phyloP scores from a whole-genome alignment of 2,113 vertebrate species.

The Neoarius graeffei region DNA sequence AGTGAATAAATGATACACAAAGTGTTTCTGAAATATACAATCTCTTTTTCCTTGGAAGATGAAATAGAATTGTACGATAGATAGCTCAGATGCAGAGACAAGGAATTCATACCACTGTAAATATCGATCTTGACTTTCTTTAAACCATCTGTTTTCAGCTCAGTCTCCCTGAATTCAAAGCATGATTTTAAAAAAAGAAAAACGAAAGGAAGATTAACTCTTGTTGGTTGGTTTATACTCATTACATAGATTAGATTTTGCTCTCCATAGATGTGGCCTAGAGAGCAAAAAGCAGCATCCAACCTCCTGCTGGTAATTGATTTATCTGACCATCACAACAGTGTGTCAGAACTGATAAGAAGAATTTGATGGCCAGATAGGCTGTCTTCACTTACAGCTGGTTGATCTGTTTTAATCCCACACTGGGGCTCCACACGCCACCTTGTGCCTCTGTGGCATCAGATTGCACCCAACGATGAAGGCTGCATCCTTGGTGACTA shows the following conservation, averaged over 20 bases:
- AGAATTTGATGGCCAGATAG: not conserved
- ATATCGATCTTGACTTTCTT: not conserved
- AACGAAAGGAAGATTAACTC: not conserved
- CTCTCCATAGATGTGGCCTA: not conserved
- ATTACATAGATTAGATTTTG: not conserved
- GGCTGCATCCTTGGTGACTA: not conserved
- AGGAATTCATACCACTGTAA: not conserved
- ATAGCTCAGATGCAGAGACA: not conserved
- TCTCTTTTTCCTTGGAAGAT: not conserved
- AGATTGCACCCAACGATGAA: not conserved
- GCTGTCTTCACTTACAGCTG: not conserved
- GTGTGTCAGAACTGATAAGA: not conserved
- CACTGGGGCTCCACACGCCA: not conserved
- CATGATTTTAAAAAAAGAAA: not conserved
- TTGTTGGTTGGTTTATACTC: not conserved
- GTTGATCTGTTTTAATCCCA: not conserved
- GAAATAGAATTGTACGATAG: not conserved
- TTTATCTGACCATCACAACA: not conserved
- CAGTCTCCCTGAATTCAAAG: not conserved
- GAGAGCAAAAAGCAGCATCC: not conserved
- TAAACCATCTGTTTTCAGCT: not conserved
- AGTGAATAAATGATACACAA: not conserved
- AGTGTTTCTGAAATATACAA: not conserved
- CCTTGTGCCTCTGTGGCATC: not conserved
- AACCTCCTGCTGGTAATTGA: not conserved